Evolutionary conservation across 2,797 vertebrate species (phyloP), one percentile per base, ranked within the genome.

Genomic region (Phataginus tetradactyla): DNA sequence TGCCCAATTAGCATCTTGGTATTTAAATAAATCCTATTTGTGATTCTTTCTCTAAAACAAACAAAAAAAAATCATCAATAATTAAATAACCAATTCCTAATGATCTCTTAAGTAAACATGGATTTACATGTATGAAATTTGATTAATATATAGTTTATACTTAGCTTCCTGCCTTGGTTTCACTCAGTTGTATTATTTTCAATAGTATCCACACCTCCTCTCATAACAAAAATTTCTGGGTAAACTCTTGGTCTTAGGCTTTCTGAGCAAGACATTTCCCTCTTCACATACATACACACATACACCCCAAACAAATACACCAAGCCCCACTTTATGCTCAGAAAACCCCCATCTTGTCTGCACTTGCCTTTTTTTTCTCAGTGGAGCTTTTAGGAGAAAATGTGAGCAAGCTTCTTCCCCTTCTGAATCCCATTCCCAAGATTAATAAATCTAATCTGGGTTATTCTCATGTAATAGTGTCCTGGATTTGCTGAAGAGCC

Each of bases 11-110:
- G 42, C n/a, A 80, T 81, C 51, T 80, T 63, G 32, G 37, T 57
- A 75, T 69, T 61, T 86, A 45, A 68, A 55, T 71, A 90, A 86
- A 64, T 83, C 5, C 45, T 68, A 64, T 27, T 59, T 78, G 55
- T 45, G 39, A 96, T 27, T 27, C 75, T 91, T 74, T 77, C 27
- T 92, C 61, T 90, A 72, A 68, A 86, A 81, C n/a, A 68, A 86
- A 81, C n/a, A 39, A 45, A 77, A 79, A 78, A 81, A 92, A 39
- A 11, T n/a, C 20, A 68, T 29, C 39, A 88, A 20, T 74, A 66
- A 78, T 71, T 51, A 78, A 85, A 92, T 37, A 75, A 66, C 34
- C 12, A 80, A 5, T 63, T 34, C 7, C 17, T 64, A 59, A 32
- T 77, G 64, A 57, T 83, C 42, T 79, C 57, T 94, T 92, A 20